Conservation (phyloP, 2,797 vertebrate species). For the Agapornis canus region DNA sequence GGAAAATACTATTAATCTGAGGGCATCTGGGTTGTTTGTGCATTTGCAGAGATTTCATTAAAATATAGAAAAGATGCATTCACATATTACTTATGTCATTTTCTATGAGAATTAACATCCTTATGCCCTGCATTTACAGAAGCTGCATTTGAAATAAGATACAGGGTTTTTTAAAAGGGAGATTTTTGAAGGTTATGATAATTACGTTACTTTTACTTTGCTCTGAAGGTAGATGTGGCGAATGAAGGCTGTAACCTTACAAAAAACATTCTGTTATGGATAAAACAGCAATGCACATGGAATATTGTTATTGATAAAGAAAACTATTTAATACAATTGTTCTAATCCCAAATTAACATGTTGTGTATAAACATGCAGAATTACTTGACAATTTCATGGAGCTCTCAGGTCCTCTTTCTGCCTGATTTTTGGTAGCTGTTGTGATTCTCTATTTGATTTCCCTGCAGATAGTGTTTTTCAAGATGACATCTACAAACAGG, state of each 20-base stretch:
- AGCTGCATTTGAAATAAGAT: neutral
- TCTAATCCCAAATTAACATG: neutral
- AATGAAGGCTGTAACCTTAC: neutral
- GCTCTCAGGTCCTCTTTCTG: neutral
- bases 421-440: neutral
- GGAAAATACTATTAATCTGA: neutral
- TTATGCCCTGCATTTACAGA: neutral
- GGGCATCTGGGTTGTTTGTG: neutral
- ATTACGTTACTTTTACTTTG: fast-evolving
- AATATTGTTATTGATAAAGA: neutral
- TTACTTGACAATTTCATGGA: neutral
- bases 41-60: neutral
- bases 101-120: neutral
- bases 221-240: neutral
- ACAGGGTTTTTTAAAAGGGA: neutral
- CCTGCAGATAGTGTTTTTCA: neutral
- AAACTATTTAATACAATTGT: neutral
- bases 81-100: neutral
- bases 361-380: neutral
- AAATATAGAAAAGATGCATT: neutral
- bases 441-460: neutral
- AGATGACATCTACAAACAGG: neutral
- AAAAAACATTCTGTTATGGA: neutral
- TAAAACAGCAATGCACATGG: neutral
- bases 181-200: neutral